Evolutionary conservation across 2,888 invertebrate genomes (phyloP), one percentile per base, ranked within the genome.

Genomic region (Orthosia gracilis): DNA sequence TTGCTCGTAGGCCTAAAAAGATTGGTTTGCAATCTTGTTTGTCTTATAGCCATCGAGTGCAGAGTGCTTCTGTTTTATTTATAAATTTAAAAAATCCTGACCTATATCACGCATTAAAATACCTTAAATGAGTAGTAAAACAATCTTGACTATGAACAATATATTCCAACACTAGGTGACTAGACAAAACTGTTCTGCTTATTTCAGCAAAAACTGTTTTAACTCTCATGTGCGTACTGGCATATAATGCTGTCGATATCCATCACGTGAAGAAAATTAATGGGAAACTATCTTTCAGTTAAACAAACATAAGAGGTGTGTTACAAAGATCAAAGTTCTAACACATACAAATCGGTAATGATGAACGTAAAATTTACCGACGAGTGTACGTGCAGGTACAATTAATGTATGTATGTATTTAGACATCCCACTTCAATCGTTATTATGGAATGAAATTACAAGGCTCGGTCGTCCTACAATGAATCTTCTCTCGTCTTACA

Each of bases 261-360:
- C 45, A 73, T 12, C 50, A 76, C 9, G 18, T 45, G 50, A 66
- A 47, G 26, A 31, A 47, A 76, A 74, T 50, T 15, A 23, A 77
- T 66, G 45, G 21, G 66, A 50, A 31, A 13, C 45, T 55, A n/a
- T 55, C n/a, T 55, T 52, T 69, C 21, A 50, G 15, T n/a, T 77
- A 52, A 74, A 77, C 58, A 77, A 54, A 54, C 23, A 17, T 11
- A 26, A 77, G 21, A 66, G 18, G 13, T 52, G 12, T 59, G 78
- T 58, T 74, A 47, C 52, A 77, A 78, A 74, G 69, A 78, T 70
- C 59, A 75, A 78, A 75, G 71, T 58, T 78, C 12, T 63, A 31
- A 47, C 17, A 45, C 50, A 13, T 15, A 40, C 26, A n/a, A 50
- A 78, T 45, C 17, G 26, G 55, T 62, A n/a, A 50, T 26, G 12